Evolutionary conservation across 2,113 vertebrate species (phyloP).

Genomic region (Cyprinus carpio): DNA sequence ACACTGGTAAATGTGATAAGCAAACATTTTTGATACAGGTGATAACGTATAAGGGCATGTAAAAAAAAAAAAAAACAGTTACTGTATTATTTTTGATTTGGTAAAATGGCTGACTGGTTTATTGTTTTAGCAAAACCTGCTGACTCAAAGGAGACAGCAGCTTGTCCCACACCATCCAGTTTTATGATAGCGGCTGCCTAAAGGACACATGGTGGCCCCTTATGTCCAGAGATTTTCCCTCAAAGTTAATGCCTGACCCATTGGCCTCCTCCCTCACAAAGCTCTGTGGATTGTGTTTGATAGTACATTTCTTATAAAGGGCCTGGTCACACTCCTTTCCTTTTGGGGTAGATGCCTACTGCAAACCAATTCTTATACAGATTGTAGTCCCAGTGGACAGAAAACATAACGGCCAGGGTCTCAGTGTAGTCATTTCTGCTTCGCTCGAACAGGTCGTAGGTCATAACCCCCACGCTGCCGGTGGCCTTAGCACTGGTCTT

Average conservation of each 20-base stretch:
- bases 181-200: conserved; percentile 69
- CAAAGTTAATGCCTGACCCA: conserved; percentile 69
- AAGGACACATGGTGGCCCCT: conserved; percentile 71
- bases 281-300: conserved; percentile 61
- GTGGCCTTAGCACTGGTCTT: conserved; percentile 61
- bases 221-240: conserved; percentile 64
- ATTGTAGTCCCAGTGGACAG: conserved; percentile 74
- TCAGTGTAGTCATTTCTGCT: conserved; percentile 61
- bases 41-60: background rate
- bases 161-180: conserved; percentile 75
- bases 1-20: conserved; percentile 51
- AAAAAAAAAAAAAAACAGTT: background rate
- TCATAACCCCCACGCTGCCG: conserved; percentile 71
- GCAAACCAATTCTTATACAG: conserved; percentile 76
- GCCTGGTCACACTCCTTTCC: conserved; percentile 62
- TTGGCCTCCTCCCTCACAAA: conserved; percentile 68
- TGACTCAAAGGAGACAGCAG: conserved; percentile 59
- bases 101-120: background rate
- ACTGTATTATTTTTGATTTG: background rate
- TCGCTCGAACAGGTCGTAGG: conserved; percentile 71
- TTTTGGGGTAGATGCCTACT: conserved; percentile 68
- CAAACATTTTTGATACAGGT: conserved; percentile 21
- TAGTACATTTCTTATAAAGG: conserved; percentile 76
- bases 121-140: conserved; percentile 38
- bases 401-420: conserved; percentile 73